phyloP scores from a whole-genome alignment of 1,140 invertebrate genomes.

The Catajapyx aquilonaris region DNA sequence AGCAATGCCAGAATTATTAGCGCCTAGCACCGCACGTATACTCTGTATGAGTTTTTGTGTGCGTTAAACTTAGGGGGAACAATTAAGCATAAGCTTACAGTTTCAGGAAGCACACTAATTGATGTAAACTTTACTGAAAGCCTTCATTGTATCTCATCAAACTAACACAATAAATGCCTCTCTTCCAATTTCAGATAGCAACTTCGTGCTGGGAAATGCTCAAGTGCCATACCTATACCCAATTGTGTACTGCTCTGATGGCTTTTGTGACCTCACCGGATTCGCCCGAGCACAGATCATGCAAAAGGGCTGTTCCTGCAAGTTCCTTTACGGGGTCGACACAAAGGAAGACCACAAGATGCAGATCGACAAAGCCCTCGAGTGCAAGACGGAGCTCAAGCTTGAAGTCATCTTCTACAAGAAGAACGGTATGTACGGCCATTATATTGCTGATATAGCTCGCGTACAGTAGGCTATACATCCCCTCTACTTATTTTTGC shows the following conservation, averaged over 20 bases:
- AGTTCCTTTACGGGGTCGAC: conserved; percentile 81
- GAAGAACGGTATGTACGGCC: conserved; percentile 55
- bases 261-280: conserved; percentile 90
- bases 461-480: too few species aligned
- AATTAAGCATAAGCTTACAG: too few species aligned
- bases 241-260: conserved; percentile 95
- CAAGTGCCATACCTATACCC: conserved; percentile 69
- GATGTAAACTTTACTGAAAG: too few species aligned
- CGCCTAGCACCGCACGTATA: too few species aligned
- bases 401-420: conserved; percentile 87
- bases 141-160: too few species aligned
- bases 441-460: too few species aligned
- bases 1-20: too few species aligned
- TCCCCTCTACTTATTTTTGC: too few species aligned
- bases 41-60: too few species aligned
- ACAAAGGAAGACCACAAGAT: conserved; percentile 70
- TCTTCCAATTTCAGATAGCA: conserved; percentile 62
- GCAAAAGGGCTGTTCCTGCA: conserved; percentile 90
- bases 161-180: too few species aligned
- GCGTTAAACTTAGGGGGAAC: too few species aligned
- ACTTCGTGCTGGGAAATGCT: conserved; percentile 93
- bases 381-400: conserved; percentile 76
- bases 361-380: conserved; percentile 72
- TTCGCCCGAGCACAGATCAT: conserved; percentile 84
- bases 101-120: too few species aligned